Percentiles rank a stretch among this genome's conserved stretches.
phyloP scores from a whole-genome alignment of 1,140 invertebrate species.

The Sminthurinus signatus region DNA sequence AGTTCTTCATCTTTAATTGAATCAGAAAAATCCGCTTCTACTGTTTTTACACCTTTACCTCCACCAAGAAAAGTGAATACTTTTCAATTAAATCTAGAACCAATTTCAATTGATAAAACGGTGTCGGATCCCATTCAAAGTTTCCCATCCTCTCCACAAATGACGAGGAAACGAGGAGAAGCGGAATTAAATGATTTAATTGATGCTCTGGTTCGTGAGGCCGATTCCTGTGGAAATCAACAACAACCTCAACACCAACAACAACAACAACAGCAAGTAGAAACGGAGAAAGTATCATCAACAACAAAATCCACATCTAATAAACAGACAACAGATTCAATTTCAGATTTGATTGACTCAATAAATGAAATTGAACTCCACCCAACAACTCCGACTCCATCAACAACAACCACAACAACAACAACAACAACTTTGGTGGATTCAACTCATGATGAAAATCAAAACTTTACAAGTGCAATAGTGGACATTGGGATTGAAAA shows the following conservation, averaged over 20 bases:
- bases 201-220: conserved; percentile 34
- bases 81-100: neutral
- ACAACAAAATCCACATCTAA: conserved; percentile 9
- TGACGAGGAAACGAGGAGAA: conserved; percentile 12
- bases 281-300: neutral
- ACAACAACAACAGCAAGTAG: neutral
- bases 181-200: conserved; percentile 37
- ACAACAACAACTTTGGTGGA: neutral
- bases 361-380: conserved; percentile 27
- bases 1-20: too few relatives aligned
- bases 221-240: conserved; percentile 29
- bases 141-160: neutral
- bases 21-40: too few relatives aligned
- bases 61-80: conserved; percentile 32
- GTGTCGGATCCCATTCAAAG: neutral
- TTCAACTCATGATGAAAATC: neutral
- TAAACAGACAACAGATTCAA: conserved; percentile 21
- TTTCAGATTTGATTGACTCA: conserved; percentile 30
- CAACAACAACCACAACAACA: conserved; percentile 15
- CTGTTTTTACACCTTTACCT: too few relatives aligned
- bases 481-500: too few relatives aligned
- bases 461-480: too few relatives aligned
- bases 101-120: neutral
- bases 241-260: too few relatives aligned
- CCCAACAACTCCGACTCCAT: neutral